A percentile compares a stretch with the other conserved stretches of the same genome.
These are phyloP conservation scores for Thaumatotibia leucotreta DNA, from an alignment of 1,140 invertebrate species.

Conservation along the genomic window DNA sequence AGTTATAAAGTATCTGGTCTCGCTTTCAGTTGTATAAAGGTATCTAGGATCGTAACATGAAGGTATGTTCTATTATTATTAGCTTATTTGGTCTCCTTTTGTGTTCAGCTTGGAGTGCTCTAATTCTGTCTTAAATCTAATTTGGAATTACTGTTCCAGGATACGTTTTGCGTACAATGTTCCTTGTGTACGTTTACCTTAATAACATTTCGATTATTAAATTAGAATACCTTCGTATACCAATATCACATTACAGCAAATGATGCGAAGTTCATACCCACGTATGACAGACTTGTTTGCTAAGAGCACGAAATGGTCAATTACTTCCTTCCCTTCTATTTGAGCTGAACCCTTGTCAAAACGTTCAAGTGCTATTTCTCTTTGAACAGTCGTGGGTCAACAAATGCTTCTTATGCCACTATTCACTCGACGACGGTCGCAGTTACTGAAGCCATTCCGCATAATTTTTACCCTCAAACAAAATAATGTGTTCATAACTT, in stretches of 20 bases:
- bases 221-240: neutral
- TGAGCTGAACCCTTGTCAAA: neutral
- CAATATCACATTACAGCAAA: neutral
- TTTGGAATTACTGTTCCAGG: neutral
- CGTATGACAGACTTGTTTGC: neutral
- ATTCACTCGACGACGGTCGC: neutral
- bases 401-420: neutral
- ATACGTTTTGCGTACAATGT: neutral
- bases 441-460: conserved; percentile 10
- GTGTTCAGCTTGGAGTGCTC: neutral
- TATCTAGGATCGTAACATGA: conserved; percentile 6
- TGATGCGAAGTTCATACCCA: neutral
- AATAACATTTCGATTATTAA: neutral
- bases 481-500: conserved; percentile 31
- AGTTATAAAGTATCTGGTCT: conserved; percentile 42
- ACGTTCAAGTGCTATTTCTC: neutral
- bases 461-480: conserved; percentile 19
- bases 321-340: neutral
- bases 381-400: neutral
- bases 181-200: neutral
- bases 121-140: neutral
- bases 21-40: conserved; percentile 20
- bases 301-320: neutral
- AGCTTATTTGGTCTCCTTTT: conserved; percentile 2
- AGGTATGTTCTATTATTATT: neutral